Evolutionary conservation across 1,140 invertebrate genomes (phyloP).

Genomic region (Drosophila ambigua): DNA sequence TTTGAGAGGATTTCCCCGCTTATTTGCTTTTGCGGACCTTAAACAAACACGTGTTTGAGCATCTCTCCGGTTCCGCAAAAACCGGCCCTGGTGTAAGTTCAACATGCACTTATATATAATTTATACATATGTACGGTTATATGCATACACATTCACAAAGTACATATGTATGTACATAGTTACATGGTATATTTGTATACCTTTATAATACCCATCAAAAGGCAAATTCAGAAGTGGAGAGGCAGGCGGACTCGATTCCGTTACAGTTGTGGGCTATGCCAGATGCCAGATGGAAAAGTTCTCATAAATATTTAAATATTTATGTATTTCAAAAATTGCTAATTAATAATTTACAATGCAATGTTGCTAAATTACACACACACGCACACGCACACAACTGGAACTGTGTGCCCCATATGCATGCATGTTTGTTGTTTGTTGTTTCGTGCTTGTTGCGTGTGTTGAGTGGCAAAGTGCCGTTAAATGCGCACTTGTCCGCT

Average conservation of each 20-base stretch:
- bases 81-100: conserved; percentile 3
- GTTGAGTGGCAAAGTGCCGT: conserved; percentile 45
- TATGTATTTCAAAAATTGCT: conserved; percentile 47
- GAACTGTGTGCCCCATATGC: not conserved
- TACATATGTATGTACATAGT: not conserved
- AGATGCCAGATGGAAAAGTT: conserved; percentile 22
- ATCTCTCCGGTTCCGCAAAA: not conserved
- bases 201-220: conserved; percentile 8
- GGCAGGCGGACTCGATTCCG: conserved; percentile 11
- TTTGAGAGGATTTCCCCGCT: not conserved
- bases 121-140: not conserved
- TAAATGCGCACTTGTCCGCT: conserved; percentile 40
- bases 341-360: conserved; percentile 58
- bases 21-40: conserved; percentile 2
- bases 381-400: conserved; percentile 7
- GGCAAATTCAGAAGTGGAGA: not conserved
- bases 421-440: conserved; percentile 16
- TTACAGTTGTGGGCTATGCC: conserved; percentile 11
- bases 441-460: conserved; percentile 42
- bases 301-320: conserved; percentile 52
- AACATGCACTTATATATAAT: not conserved
- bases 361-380: conserved; percentile 42
- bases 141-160: not conserved
- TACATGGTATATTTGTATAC: not conserved
- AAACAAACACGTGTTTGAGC: conserved; percentile 2